These are phyloP conservation scores for Tapirus terrestris DNA, from an alignment of 2,113 vertebrate genomes.

Conservation along the genomic window DNA sequence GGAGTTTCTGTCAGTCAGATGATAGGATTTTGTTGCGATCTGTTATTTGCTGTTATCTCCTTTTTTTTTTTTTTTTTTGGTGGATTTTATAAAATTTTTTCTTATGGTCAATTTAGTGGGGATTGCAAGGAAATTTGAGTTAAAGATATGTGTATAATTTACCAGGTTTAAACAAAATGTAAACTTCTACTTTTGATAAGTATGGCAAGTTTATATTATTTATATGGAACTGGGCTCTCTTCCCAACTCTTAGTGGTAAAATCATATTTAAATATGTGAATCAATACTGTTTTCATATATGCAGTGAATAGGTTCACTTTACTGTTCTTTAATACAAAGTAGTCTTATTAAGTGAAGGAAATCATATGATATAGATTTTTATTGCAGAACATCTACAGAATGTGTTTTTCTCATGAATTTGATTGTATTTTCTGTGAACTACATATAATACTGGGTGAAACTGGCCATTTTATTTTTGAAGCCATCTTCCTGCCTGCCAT, in stretches of 20 bases:
- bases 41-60: background rate
- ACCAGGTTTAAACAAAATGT: background rate
- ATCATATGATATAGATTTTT: background rate
- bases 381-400: background rate
- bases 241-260: background rate
- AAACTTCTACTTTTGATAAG: background rate
- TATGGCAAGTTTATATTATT: background rate
- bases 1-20: background rate
- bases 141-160: background rate
- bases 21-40: background rate
- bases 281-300: background rate
- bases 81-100: background rate
- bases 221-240: background rate
- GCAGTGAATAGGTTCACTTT: slow-evolving; percentile 9
- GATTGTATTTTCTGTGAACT: slow-evolving; percentile 30
- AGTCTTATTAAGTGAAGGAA: background rate
- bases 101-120: background rate
- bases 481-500: background rate
- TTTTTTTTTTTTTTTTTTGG: background rate
- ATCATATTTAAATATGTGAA: slow-evolving; percentile 34
- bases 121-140: background rate
- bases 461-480: background rate
- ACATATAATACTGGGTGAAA: background rate
- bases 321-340: background rate
- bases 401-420: background rate